Evolutionary conservation across 2,888 invertebrate species (phyloP).

Genomic region (Lacanobia oleracea): DNA sequence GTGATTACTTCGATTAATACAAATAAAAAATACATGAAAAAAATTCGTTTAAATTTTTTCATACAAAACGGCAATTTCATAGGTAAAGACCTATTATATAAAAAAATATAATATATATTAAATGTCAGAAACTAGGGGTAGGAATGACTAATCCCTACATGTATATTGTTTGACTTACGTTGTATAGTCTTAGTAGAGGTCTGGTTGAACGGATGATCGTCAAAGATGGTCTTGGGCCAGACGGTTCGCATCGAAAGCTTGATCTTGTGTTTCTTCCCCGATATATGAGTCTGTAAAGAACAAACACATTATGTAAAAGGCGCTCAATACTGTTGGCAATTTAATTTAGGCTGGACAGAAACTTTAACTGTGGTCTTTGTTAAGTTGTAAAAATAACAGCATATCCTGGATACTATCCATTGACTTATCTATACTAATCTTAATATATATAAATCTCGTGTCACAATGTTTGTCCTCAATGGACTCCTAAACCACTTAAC

Average conservation of each 20-base stretch:
- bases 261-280: constrained; percentile 87
- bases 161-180: constrained; percentile 33
- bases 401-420: no score
- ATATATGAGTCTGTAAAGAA: constrained; percentile 84
- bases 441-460: no score
- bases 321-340: background rate
- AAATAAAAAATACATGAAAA: no score
- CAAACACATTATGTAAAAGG: background rate
- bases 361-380: background rate
- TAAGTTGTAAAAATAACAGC: background rate
- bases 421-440: no score
- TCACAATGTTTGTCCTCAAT: no score
- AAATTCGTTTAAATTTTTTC: no score
- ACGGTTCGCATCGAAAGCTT: constrained; percentile 75
- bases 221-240: constrained; percentile 83
- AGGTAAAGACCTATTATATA: no score
- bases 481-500: no score
- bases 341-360: background rate
- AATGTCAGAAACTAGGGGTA: background rate
- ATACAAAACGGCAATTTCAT: no score
- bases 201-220: constrained; percentile 77
- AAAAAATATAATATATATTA: no score
- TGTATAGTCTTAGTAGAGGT: constrained; percentile 10
- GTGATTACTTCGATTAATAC: no score
- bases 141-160: background rate